phyloP scores from a whole-genome alignment of 1,140 invertebrate genomes.

The Bombus sibiricus region DNA sequence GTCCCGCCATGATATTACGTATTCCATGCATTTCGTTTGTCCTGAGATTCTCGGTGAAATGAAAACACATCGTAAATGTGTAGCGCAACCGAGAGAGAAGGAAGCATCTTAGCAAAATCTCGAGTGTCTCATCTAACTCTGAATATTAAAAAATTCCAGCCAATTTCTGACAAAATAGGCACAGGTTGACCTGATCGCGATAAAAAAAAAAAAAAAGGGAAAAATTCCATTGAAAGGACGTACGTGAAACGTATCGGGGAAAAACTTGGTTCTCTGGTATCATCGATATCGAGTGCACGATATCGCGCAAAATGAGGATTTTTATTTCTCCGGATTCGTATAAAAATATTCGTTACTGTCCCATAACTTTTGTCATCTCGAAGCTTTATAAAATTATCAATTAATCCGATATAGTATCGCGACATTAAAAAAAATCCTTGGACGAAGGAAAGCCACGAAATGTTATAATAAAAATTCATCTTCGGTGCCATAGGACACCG shows the following conservation, averaged over 20 bases:
- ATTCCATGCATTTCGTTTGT: slow-evolving; percentile 29
- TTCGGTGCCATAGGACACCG: too few relatives aligned
- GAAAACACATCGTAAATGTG: slow-evolving; percentile 3
- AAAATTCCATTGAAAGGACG: not conserved
- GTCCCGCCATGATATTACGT: slow-evolving; percentile 5
- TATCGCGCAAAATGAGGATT: not conserved
- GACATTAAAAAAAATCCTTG: not conserved
- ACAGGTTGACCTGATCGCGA: not conserved
- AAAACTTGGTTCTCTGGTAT: not conserved
- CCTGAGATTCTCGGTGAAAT: slow-evolving; percentile 4
- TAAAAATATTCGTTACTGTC: not conserved
- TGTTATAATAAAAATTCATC: too few relatives aligned
- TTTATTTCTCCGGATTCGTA: not conserved
- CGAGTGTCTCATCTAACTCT: not conserved
- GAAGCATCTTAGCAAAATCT: not conserved
- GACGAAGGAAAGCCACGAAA: not conserved
- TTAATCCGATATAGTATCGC: not conserved
- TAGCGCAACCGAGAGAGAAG: not conserved
- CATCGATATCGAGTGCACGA: not conserved
- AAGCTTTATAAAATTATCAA: not conserved
- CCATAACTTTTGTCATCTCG: too few relatives aligned
- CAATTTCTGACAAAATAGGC: not conserved
- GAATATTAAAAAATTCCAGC: not conserved
- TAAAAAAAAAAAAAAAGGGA: too few relatives aligned
- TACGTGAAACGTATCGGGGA: too few relatives aligned